These are phyloP conservation scores for Teleiodes luculella DNA, from an alignment of 2,888 invertebrate genomes.

Conservation along the genomic window DNA sequence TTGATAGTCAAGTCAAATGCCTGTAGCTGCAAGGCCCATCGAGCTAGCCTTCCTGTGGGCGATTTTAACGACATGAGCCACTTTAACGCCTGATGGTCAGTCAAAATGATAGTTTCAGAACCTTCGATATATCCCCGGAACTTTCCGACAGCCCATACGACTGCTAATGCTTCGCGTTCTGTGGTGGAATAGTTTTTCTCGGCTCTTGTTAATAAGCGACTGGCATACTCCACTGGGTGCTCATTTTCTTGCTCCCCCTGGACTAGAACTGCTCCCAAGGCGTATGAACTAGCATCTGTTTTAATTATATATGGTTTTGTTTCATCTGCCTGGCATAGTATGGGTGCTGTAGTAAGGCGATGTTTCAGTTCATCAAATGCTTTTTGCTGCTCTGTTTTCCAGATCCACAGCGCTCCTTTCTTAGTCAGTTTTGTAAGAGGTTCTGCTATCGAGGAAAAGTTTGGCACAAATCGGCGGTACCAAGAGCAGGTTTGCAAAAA, in stretches of 20 bases:
- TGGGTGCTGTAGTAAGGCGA: slow-evolving; percentile 25
- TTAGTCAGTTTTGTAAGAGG: slow-evolving; percentile 34
- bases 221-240: slow-evolving; percentile 29
- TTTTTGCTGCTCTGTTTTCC: slow-evolving; percentile 25
- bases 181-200: slow-evolving; percentile 53
- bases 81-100: slow-evolving; percentile 17
- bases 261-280: slow-evolving; percentile 32
- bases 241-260: slow-evolving; percentile 29
- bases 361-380: slow-evolving; percentile 26
- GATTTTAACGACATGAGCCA: slow-evolving; percentile 16
- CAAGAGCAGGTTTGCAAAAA: slow-evolving; percentile 26
- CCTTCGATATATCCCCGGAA: slow-evolving; percentile 38
- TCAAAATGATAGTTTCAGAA: background rate
- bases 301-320: slow-evolving; percentile 31
- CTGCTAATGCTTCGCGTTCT: slow-evolving; percentile 42
- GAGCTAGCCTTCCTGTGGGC: slow-evolving; percentile 17
- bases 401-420: slow-evolving; percentile 32
- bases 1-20: slow-evolving; percentile 16
- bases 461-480: slow-evolving; percentile 34
- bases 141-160: slow-evolving; percentile 1
- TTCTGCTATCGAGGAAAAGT: slow-evolving; percentile 29
- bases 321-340: slow-evolving; percentile 30
- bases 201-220: slow-evolving; percentile 26
- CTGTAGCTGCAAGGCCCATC: slow-evolving; percentile 19
- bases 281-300: slow-evolving; percentile 38